These are phyloP conservation scores for Zosterops pallidus DNA, from an alignment of 2,113 vertebrate genomes.

Conservation along the genomic window DNA sequence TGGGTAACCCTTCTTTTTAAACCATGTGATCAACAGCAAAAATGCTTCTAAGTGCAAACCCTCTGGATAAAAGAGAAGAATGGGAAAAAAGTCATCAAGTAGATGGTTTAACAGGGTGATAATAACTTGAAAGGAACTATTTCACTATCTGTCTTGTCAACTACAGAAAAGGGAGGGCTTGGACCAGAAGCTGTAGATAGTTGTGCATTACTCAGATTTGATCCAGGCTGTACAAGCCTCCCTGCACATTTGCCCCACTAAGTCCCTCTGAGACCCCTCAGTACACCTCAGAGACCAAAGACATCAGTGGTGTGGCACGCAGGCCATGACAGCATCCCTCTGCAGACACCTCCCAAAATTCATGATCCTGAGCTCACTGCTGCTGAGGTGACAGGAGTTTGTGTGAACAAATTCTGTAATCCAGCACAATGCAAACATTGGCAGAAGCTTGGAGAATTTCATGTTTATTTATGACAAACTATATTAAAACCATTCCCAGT, in stretches of 20 bases:
- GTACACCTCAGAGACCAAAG: background rate
- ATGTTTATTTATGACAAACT: background rate
- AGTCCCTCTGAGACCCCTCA: background rate
- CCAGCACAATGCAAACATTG: background rate
- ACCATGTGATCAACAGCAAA: background rate
- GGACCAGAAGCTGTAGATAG: background rate
- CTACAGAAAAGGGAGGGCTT: background rate
- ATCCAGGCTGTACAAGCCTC: background rate
- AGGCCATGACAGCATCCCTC: background rate
- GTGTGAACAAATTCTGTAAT: background rate
- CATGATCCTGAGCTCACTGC: background rate
- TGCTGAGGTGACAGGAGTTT: fast-evolving
- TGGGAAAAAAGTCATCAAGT: background rate
- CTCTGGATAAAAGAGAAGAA: background rate
- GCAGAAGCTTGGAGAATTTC: background rate
- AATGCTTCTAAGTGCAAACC: background rate
- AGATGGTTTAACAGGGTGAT: background rate
- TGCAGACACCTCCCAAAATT: background rate
- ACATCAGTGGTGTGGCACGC: background rate
- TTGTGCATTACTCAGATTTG: background rate
- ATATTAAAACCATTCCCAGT: background rate
- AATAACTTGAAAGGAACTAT: background rate
- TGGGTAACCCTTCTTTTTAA: background rate
- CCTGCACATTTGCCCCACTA: background rate
- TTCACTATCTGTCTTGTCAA: background rate